Base-by-base conservation (phyloP, 2,888 invertebrate genomes). In the Machimus atricapillus region DNA sequence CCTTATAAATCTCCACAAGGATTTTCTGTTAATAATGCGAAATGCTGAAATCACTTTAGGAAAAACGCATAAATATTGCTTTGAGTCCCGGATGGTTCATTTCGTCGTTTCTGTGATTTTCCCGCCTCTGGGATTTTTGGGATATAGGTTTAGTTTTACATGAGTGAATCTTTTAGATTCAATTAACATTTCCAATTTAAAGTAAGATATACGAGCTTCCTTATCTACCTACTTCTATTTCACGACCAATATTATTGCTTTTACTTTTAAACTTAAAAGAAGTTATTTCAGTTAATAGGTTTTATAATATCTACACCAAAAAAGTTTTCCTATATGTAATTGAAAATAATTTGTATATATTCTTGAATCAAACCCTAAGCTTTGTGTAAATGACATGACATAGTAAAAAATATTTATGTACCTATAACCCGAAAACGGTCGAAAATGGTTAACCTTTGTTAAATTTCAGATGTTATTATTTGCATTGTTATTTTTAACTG, bases 41-140 rank as follows among this genome's bases (percentile, higher is more conserved):
- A 83, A 56, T 34, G 56, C 40, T 81, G 81, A 81, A 81, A 83
- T 83, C 73, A 66, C 83, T 83, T 83, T 52, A 81, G 56, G 66
- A 83, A 83, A 83, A 83, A 19, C 43, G 31, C 66, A 66, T 73
- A 66, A 58, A 73, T 66, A 83, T 81, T 9, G 14, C 40, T 46
- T 37, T 46, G 27, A 27, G 79, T 40, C 19, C 19, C 40, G 16
- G 19, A 27, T 27, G 9, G 66, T 27, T 66, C 43, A 79, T 46
- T 79, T 79, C 79, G 23, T 43, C 16, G 46, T 12, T 27, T 27
- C 23, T 19, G 66, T 27, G 23, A 66, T 31, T 19, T 37, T 16
- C 77, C 77, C 77, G 40, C 77, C 77, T 77, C 34, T 40, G 40
- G 66, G n/a, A 23, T 27, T 66, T 23, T 66, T 23, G 23, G 19